Evolutionary conservation across 2,797 vertebrate genomes (phyloP), one percentile per base, ranked within the genome.

Genomic region (Ptychadena robeensis): DNA sequence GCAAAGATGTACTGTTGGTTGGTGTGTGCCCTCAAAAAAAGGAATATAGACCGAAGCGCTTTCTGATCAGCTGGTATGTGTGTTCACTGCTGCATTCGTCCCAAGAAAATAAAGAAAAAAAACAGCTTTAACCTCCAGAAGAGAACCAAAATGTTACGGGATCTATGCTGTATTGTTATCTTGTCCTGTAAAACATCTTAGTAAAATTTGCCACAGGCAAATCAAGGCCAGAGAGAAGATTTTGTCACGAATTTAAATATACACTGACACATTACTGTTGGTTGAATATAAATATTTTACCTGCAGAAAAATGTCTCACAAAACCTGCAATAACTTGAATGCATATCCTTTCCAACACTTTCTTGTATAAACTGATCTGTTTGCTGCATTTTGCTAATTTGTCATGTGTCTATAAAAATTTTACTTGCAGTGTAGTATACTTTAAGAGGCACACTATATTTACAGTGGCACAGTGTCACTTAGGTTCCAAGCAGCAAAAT

Each of bases 21-120:
- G 92, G 89, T 92, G 89, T 91, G 91, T 93, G 92, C 91, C 93
- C 93, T 92, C 91, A 93, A 89, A 94, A 70, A 73, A 37, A 79
- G 92, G 93, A 92, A 90, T 92, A 93, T 90, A 93, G 93, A 91
- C 93, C 92, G 93, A 94, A 94, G 92, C 91, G 93, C 93, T 93
- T 93, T 93, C 93, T 93, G 92, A 93, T 95, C 94, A 94, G 92
- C 94, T 94, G 90, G 94, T 96, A 95, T 95, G 93, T 95, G 93
- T 96, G n/a, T 95, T 94, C 92, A 92, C 94, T 95, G 94, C 94
- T 94, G 91, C 91, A 93, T 94, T 94, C 94, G 93, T 95, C 93
- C 94, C 93, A 94, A 94, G 93, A 94, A 92, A 93, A 83, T 73
- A 85, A 71, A 76, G 31, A n/a, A 76, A 35, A 76, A 35, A 73